These are phyloP conservation scores for Drosophila athabasca DNA, from an alignment of 1,140 invertebrate species.

Conservation along the genomic window DNA sequence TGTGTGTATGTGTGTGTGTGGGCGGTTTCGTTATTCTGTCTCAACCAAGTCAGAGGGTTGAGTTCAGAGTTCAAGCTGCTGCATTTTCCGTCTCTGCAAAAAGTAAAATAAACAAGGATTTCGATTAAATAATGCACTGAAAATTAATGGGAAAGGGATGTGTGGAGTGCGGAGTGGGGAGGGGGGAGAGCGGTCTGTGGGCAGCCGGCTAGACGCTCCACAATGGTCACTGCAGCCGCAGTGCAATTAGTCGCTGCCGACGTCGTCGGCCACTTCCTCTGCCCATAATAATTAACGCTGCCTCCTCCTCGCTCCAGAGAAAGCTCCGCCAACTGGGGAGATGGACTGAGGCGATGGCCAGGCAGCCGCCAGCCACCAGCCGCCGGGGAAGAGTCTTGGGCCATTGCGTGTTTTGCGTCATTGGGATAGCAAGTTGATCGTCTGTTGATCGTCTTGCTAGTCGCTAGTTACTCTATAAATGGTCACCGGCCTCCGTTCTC, in stretches of 20 bases:
- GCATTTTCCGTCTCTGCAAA: slow-evolving; percentile 38
- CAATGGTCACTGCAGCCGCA: slow-evolving; percentile 14
- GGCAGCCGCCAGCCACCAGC: neutral
- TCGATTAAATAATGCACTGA: slow-evolving; percentile 10
- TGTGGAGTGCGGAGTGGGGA: neutral
- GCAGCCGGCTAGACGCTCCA: slow-evolving; percentile 33
- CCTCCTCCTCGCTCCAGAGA: slow-evolving; percentile 48
- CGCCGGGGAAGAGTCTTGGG: slow-evolving; percentile 7
- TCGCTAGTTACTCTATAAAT: slow-evolving; percentile 72
- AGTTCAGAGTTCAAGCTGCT: slow-evolving; percentile 36
- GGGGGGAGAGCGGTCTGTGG: slow-evolving; percentile 33
- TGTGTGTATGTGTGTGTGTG: neutral
- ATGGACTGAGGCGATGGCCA: neutral
- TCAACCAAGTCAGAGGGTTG: neutral
- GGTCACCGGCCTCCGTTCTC: slow-evolving; percentile 59
- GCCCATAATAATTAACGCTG: slow-evolving; percentile 76
- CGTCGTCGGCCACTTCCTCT: slow-evolving; percentile 69
- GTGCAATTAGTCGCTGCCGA: slow-evolving; percentile 70
- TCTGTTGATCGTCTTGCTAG: slow-evolving; percentile 78
- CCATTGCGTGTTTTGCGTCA: slow-evolving; percentile 76
- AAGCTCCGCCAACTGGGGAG: slow-evolving; percentile 33
- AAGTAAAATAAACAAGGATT: slow-evolving; percentile 11
- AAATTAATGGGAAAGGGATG: neutral
- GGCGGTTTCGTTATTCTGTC: slow-evolving; percentile 7
- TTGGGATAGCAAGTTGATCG: slow-evolving; percentile 69